Evolutionary conservation across 2,797 vertebrate species (phyloP), one percentile per base, ranked within the genome.

Genomic region (Valencia hispanica): DNA sequence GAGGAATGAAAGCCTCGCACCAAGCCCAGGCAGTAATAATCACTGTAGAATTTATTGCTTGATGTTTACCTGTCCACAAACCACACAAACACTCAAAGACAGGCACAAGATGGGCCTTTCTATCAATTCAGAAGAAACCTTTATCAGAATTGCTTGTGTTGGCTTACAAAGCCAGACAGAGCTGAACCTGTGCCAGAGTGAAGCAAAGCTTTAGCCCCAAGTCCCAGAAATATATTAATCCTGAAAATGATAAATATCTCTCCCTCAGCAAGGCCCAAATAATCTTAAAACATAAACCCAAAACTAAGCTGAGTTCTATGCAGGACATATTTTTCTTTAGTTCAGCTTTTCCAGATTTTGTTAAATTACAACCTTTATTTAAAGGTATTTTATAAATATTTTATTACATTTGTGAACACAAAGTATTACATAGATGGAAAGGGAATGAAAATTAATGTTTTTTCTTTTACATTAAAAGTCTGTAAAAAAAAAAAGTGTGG

Each of bases 11-110:
- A 77, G 59, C 51, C 43, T 53, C 17, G 10, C 76, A 90, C 75
- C 53, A 75, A 86, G 78, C 79, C 27, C 43, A 50, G 69, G 22
- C 73, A 79, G 82, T 77, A 91, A 93, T 92, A 91, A 93, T 92
- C 83, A 82, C 80, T 68, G 45, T 20, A 39, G 77, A 80, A 90
- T 93, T 86, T 88, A 93, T 89, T 82, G 75, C 65, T 84, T 79
- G 88, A 92, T 91, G 92, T 87, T 91, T 83, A 89, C 69, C 50
- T 66, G 48, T 66, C 68, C 32, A 79, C 75, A 87, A 86, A 75
- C 41, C 27, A 66, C 61, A 84, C 70, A 82, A 30, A 77, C 47
- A 50, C 78, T 66, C n/a, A 36, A 18, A 72, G 22, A 61, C 69
- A 61, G 1, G 68, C 55, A 71, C n/a, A 79, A 43, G 77, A 53